Conservation (phyloP, 35 echinoderm and acorn worm species). For the Strongylocentrotus purpuratus region DNA sequence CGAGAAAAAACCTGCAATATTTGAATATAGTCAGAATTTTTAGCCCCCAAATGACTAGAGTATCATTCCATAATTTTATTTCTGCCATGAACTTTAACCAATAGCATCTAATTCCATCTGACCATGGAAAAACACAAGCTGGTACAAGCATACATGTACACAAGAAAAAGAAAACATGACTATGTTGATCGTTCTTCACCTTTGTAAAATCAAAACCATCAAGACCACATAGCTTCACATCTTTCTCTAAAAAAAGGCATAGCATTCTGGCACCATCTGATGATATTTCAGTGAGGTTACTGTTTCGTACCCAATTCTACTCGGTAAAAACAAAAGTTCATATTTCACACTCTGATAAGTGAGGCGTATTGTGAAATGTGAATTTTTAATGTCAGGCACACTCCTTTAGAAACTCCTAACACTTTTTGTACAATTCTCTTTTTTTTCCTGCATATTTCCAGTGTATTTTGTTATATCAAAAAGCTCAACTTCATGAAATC, state of each 20-base stretch:
- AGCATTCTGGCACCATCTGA: not conserved
- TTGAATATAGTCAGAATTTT: too few species aligned
- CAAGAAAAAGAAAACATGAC: not conserved
- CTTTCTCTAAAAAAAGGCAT: constrained; percentile 8
- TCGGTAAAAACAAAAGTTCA: not conserved
- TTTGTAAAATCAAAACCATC: not conserved
- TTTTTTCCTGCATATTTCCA: not conserved
- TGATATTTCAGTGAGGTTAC: not conserved
- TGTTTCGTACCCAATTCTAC: not conserved
- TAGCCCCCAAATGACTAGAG: too few species aligned
- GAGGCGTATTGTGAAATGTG: not conserved
- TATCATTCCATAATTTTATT: not conserved
- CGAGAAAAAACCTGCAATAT: too few species aligned
- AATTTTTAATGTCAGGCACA: not conserved
- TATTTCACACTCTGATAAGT: not conserved
- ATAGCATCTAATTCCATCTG: not conserved
- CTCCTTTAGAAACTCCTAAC: not conserved
- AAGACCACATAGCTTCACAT: not conserved
- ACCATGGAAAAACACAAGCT: not conserved
- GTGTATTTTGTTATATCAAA: not conserved
- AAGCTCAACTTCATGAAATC: not conserved
- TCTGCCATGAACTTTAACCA: not conserved
- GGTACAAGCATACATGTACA: not conserved
- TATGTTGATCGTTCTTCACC: not conserved
- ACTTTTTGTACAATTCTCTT: not conserved